phyloP scores from a whole-genome alignment of 1,140 invertebrate species.

The Papilio polytes region DNA sequence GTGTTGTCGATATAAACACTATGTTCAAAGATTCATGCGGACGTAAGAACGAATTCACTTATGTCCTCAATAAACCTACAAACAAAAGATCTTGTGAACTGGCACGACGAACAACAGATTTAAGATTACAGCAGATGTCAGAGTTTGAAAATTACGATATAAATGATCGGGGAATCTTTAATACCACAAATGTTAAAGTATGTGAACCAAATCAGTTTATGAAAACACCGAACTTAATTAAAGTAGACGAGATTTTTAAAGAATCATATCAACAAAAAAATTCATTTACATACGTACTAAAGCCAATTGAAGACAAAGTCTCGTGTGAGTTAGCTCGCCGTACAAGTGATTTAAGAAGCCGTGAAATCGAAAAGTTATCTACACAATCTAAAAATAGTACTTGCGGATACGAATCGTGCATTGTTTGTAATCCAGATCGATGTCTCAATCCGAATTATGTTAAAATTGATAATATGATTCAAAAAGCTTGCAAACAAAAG shows the following conservation, averaged over 20 bases:
- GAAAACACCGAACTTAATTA: conserved; percentile 17
- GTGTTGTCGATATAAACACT: conserved; percentile 1
- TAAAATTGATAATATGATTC: neutral
- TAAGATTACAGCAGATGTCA: neutral
- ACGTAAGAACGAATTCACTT: conserved; percentile 12
- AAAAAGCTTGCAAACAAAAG: neutral
- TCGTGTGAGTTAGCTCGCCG: neutral
- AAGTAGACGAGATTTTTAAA: conserved; percentile 10
- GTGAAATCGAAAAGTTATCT: neutral
- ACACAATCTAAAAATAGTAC: neutral
- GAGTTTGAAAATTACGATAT: neutral
- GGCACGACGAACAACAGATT: neutral
- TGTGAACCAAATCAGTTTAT: neutral
- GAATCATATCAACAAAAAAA: neutral
- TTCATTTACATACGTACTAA: conserved; percentile 5
- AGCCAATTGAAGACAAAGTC: neutral
- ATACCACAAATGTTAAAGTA: neutral
- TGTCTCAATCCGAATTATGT: neutral
- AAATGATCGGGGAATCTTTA: neutral
- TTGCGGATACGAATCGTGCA: neutral
- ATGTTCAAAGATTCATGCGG: conserved; percentile 18
- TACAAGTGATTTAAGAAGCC: neutral
- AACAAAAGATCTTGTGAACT: neutral
- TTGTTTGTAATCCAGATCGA: neutral
- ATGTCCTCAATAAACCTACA: conserved; percentile 14